Evolutionary conservation across 2,113 vertebrate species (phyloP).

Genomic region (Festucalex cinctus): DNA sequence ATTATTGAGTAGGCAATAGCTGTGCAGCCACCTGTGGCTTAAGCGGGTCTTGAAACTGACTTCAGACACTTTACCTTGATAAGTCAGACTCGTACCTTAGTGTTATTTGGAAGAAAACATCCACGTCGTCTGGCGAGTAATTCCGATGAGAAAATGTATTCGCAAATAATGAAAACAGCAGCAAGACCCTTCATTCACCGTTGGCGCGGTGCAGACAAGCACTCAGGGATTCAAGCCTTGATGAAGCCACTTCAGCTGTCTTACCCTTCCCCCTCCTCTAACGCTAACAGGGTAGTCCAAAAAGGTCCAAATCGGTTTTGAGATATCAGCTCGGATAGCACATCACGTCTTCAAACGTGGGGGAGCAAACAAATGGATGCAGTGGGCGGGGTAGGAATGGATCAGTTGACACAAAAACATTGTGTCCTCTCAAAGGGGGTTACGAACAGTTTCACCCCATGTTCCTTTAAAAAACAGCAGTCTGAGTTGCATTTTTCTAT

Average conservation of each 20-base stretch:
- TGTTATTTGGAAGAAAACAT: conserved; percentile 3
- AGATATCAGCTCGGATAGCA: background rate
- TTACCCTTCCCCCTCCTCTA: conserved; percentile 30
- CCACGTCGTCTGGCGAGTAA: background rate
- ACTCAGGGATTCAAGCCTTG: conserved; percentile 24
- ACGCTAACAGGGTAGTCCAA: conserved; percentile 9
- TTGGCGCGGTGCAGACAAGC: conserved; percentile 18
- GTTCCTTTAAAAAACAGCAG: conserved; percentile 34
- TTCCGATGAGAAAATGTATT: background rate
- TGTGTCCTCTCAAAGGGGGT: conserved; percentile 34
- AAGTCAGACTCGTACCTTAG: conserved; percentile 33
- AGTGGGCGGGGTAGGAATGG: conserved; percentile 22
- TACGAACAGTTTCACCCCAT: conserved; percentile 17
- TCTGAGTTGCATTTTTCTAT: conserved; percentile 24
- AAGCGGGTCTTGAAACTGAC: conserved; percentile 16
- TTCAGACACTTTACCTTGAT: conserved; percentile 54
- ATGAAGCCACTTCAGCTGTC: conserved; percentile 45
- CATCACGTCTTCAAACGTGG: conserved; percentile 16
- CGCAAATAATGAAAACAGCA: background rate
- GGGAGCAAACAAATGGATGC: conserved; percentile 11
- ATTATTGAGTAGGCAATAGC: conserved; percentile 64
- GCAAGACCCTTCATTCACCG: conserved; percentile 10
- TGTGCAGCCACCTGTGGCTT: conserved; percentile 42
- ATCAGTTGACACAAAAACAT: conserved; percentile 65
- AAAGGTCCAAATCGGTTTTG: conserved; percentile 11